These are phyloP conservation scores for Dicrurus megarhynchus DNA, from an alignment of 2,113 vertebrate genomes.

Conservation along the genomic window DNA sequence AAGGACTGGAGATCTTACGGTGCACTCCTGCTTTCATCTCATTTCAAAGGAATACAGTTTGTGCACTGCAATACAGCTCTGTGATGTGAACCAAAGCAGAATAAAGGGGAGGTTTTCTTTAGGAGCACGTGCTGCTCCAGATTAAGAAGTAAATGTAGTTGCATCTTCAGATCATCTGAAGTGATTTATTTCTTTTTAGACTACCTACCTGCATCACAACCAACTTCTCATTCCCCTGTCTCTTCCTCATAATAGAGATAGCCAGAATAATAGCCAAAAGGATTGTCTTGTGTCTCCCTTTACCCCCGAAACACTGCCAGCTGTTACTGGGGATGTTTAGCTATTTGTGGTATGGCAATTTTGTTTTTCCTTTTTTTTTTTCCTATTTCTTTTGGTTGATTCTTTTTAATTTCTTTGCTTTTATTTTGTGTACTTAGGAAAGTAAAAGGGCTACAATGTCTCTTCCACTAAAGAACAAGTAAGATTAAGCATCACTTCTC, in stretches of 20 bases:
- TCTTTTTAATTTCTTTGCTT: neutral
- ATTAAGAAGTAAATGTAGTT: neutral
- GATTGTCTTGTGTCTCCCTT: neutral
- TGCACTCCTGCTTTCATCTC: neutral
- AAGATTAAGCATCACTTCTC: neutral
- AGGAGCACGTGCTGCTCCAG: neutral
- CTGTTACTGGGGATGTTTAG: neutral
- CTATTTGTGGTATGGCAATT: neutral
- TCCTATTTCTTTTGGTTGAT: neutral
- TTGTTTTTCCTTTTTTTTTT: neutral
- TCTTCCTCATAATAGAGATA: neutral
- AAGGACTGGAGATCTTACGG: neutral
- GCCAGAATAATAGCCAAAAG: neutral
- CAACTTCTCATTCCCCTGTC: neutral
- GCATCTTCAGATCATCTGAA: neutral
- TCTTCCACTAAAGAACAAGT: neutral
- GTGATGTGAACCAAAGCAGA: neutral
- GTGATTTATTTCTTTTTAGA: neutral
- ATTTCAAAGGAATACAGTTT: neutral
- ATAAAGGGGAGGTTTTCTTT: neutral
- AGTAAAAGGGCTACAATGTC: neutral
- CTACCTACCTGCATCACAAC: neutral
- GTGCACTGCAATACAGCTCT: neutral
- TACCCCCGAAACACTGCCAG: neutral
- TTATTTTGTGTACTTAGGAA: neutral